A percentile compares a stretch with the other conserved stretches of the same genome.
Conservation (phyloP, 2,113 vertebrate species). For the Serilophus lunatus region DNA sequence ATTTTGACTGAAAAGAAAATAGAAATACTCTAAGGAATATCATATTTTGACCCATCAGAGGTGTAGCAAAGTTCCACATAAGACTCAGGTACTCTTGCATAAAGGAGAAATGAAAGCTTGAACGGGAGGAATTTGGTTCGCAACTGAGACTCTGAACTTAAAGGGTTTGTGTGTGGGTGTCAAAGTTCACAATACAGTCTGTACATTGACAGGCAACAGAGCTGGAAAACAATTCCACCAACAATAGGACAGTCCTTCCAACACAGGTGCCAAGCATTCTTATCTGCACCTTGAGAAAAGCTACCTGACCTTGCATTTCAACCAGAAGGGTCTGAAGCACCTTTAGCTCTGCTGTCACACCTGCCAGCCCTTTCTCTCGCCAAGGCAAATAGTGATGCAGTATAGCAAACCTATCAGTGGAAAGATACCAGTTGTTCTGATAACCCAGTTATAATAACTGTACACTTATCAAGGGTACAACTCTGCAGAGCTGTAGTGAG, state of each 20-base stretch:
- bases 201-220: neutral
- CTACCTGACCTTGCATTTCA: neutral
- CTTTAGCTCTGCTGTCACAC: neutral
- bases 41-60: neutral
- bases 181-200: neutral
- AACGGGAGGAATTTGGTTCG: neutral
- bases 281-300: neutral
- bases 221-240: neutral
- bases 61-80: neutral
- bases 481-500: neutral
- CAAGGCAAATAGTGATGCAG: neutral
- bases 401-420: fast-evolving
- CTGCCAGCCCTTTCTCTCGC: neutral
- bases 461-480: fast-evolving
- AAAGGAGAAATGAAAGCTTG: neutral
- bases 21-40: neutral
- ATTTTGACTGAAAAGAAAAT: neutral
- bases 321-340: neutral
- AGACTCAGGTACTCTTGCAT: neutral
- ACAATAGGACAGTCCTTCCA: neutral
- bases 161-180: neutral
- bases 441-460: neutral
- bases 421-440: neutral
- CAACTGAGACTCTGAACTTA: neutral
- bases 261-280: fast-evolving